Conservation (phyloP, 2,113 vertebrate species). For the Anseranas semipalmata region DNA sequence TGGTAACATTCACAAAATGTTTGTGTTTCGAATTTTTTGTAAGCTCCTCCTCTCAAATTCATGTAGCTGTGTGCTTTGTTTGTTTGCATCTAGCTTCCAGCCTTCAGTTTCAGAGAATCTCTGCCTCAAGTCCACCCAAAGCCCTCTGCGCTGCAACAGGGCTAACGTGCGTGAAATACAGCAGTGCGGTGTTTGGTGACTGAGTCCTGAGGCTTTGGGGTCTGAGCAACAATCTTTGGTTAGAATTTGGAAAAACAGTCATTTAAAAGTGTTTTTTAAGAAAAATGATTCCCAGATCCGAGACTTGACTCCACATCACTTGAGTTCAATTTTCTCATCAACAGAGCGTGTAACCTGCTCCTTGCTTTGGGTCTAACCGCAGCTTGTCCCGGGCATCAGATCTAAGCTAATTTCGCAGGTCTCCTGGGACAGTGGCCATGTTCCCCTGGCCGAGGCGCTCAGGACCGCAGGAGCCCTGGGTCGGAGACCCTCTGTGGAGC, state of each 20-base stretch:
- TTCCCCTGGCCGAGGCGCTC: not conserved
- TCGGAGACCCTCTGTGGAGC: not conserved
- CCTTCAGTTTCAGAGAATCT: not conserved
- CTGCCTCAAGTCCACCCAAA: not conserved
- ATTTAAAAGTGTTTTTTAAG: not conserved
- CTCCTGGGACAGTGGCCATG: not conserved
- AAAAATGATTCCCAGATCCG: not conserved
- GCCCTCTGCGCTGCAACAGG: not conserved
- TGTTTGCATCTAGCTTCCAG: not conserved
- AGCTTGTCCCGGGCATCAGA: not conserved
- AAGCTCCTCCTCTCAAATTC: not conserved
- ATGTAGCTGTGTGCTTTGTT: not conserved
- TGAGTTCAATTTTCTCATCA: not conserved
- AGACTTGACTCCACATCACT: not conserved
- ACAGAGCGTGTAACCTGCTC: not conserved
- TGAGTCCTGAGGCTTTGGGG: not conserved
- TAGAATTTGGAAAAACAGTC: not conserved
- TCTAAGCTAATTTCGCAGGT: not conserved
- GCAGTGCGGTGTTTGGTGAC: not conserved
- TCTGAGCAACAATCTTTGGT: not conserved
- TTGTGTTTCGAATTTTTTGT: not conserved
- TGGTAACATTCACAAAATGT: not conserved
- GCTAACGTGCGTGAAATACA: not conserved
- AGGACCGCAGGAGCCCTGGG: not conserved
- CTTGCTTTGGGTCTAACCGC: not conserved